Conservation (phyloP, 2,888 invertebrate species). For the Sesia apiformis region DNA sequence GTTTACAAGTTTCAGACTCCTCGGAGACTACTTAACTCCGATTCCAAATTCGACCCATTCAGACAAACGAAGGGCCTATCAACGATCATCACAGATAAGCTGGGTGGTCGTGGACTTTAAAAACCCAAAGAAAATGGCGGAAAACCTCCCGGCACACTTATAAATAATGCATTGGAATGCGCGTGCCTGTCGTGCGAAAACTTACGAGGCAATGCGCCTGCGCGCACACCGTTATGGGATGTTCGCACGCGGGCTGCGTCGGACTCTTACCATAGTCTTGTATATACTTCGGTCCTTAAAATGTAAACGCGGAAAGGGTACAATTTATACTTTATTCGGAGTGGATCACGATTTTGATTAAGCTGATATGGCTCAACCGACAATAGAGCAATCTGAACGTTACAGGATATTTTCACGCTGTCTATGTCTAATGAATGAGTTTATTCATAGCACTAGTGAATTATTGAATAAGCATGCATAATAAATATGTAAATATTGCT, state of each 20-base stretch:
- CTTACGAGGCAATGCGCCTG: slow-evolving; percentile 28
- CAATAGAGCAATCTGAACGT: too few species aligned
- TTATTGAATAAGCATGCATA: too few species aligned
- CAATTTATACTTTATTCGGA: neutral
- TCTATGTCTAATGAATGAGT: too few species aligned
- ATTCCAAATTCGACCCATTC: too few species aligned
- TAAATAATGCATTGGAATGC: slow-evolving; percentile 60
- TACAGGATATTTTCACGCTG: too few species aligned
- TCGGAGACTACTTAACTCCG: too few species aligned
- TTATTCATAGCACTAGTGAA: too few species aligned
- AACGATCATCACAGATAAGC: slow-evolving; percentile 3
- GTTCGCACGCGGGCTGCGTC: neutral
- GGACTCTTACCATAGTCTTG: neutral
- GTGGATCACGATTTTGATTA: slow-evolving; percentile 11
- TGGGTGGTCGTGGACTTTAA: slow-evolving; percentile 22
- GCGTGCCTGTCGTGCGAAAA: slow-evolving; percentile 54
- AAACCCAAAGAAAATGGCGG: slow-evolving; percentile 48
- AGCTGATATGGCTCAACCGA: too few species aligned
- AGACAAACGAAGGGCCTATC: too few species aligned
- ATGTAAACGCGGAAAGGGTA: neutral
- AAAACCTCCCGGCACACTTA: slow-evolving; percentile 47
- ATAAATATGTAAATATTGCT: too few species aligned
- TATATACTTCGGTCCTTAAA: neutral
- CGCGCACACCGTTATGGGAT: slow-evolving; percentile 23
- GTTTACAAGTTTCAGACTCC: too few species aligned